phyloP scores from a whole-genome alignment of 2,113 vertebrate genomes.

The Strix uralensis region DNA sequence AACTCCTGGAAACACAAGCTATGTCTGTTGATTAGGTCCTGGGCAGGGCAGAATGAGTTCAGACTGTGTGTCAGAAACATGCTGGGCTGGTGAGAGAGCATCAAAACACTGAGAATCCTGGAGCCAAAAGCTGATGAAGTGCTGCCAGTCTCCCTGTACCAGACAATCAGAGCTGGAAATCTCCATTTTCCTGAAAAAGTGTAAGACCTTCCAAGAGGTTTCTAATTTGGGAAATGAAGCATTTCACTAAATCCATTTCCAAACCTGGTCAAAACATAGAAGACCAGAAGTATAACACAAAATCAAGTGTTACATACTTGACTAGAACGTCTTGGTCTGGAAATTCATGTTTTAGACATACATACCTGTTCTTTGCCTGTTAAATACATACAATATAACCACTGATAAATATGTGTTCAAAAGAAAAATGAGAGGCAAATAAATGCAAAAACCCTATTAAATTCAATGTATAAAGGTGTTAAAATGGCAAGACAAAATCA shows the following conservation, averaged over 20 bases:
- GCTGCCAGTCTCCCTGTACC: neutral
- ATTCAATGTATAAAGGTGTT: neutral
- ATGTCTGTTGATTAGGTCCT: neutral
- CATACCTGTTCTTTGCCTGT: neutral
- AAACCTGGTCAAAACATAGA: neutral
- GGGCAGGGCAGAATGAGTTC: neutral
- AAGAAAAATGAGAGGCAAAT: neutral
- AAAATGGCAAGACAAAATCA: neutral
- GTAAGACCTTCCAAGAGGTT: neutral
- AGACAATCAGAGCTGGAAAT: neutral
- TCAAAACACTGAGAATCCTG: neutral
- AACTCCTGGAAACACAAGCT: neutral
- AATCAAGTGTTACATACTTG: neutral
- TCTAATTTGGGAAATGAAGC: neutral
- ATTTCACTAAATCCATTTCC: neutral
- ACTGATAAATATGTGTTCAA: neutral
- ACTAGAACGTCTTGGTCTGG: neutral
- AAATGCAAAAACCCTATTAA: neutral
- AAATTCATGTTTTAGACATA: neutral
- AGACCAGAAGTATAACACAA: neutral
- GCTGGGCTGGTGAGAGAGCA: neutral
- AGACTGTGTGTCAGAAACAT: neutral
- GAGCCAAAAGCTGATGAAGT: fast-evolving
- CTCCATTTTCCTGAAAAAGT: neutral
- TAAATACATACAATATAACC: neutral